Base-by-base conservation (phyloP, 2,888 invertebrate genomes). In the Agonopterix alstromeriana region DNA sequence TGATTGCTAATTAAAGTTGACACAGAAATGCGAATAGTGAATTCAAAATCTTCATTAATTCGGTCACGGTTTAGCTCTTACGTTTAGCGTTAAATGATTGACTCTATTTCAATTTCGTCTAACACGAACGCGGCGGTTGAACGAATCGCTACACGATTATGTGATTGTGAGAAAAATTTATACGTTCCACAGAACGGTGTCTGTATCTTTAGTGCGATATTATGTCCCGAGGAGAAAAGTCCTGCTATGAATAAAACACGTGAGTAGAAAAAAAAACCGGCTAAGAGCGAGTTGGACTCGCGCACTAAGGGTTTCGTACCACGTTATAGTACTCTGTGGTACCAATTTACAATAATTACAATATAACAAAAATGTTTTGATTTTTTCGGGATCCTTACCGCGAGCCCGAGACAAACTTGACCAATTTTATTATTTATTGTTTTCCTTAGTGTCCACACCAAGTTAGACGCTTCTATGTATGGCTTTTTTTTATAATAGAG, bases 1-100 rank as follows among this genome's bases (percentile, higher is more conserved):
- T 82, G 79, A 85, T 86, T 85, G 82, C 75, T 86, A 88, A 88
- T 87, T 87, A 87, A 82, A 82, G 78, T 85, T 87, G 87, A 87
- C 87, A 87, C 77, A 85, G 84, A 88, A 86, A 84, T 79, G 73
- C 79, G 75, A 78, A 73, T 78, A 65, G 75, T 78, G 81, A 79
- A 87, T 82, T 80, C 75, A 72, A 80, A 85, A 82, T 85, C 83
- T 81, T 87, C 84, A 83, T 88, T 87, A 84, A 82, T 84, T 78
- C 71, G 77, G 87, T 82, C 82, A 87, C 82, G 88, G 81, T 74
- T 80, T 79, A 73, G 73, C 73, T 82, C 79, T 82, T 77, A 74
- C 83, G 81, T 81, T 84, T 82, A 80, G 82, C 77, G 81, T 86
- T 85, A 85, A 87, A 87, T 86, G 83, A 83, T 82, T 77, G 87